Percentiles rank a stretch among this genome's conserved stretches.
phyloP scores from a whole-genome alignment of 2,113 vertebrate genomes.

The Mesembrinibis cayennensis region DNA sequence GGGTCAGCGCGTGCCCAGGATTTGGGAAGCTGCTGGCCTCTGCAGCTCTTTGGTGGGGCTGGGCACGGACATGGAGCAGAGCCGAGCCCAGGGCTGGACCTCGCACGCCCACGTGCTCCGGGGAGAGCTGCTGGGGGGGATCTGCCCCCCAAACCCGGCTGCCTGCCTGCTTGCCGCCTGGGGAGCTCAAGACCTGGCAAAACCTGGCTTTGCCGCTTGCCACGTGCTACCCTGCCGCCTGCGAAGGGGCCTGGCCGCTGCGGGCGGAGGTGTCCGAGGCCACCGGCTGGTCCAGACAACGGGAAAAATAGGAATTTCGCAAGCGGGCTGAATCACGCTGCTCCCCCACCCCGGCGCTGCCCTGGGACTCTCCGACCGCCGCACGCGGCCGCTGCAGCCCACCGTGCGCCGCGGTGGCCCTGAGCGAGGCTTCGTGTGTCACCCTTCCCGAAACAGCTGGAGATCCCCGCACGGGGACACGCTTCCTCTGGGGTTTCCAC shows the following conservation, averaged over 20 bases:
- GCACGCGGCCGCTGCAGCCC: background rate
- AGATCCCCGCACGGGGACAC: rapidly evolving
- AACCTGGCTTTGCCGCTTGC: background rate
- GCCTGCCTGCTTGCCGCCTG: rapidly evolving
- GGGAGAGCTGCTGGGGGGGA: background rate
- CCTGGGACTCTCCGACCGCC: background rate
- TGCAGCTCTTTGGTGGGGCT: rapidly evolving
- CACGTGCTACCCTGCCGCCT: background rate
- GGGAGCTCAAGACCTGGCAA: background rate
- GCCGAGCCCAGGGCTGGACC: background rate
- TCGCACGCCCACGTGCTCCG: rapidly evolving
- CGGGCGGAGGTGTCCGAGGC: background rate
- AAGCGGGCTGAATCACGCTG: background rate
- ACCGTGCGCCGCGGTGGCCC: rapidly evolving
- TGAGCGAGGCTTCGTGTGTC: rapidly evolving
- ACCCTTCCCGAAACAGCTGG: background rate
- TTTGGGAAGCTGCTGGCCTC: background rate
- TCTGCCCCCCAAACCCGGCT: background rate
- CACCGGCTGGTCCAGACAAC: background rate
- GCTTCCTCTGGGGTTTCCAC: background rate
- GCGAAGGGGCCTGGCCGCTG: background rate
- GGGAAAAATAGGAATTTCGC: conserved; percentile 27
- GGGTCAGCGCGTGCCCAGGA: background rate
- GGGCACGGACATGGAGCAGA: rapidly evolving
- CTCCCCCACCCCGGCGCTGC: background rate